Evolutionary conservation across 2,888 invertebrate genomes (phyloP), one percentile per base, ranked within the genome.

Genomic region (Synanthedon myopaeformis): DNA sequence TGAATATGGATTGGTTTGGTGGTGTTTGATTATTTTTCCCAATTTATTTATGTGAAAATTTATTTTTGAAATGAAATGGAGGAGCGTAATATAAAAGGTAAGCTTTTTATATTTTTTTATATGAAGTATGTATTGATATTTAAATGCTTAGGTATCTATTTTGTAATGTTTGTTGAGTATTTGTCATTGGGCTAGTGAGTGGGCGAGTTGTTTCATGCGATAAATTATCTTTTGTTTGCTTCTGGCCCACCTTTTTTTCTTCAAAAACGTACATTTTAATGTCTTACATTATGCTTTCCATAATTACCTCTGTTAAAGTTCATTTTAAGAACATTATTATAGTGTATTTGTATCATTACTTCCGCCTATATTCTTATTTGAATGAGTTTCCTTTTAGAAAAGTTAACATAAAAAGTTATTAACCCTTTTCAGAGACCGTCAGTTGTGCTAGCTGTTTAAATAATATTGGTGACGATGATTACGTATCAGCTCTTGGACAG

Each of bases 401-500:
- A 11, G 45, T 14, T 13, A 14, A 13, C 11, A 13, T 6, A 12
- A 45, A n/a, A 12, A 3, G 13, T 13, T 45, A 45, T 45, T 45
- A 13, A 14, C 4, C 8, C 8, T 23, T 79, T 76, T 0, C 74
- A 86, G 86, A 79, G 58, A 60, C 67, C 63, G 64, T 72, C 57
- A 79, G 72, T 53, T 94, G 94, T 74, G 92, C 93, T 23, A 93
- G 93, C 53, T 94, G 94, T 77, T 81, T 94, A 60, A 94, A 94
- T 72, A 83, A 90, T 52, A 89, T 94, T 45, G 91, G 92, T 13
- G 92, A 92, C 61, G 92, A 93, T 64, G 94, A 95, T 72, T 93
- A 92, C 72, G 91, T 96, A 56, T 92, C 93, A 58, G 95, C 96
- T 11, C 86, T 96, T 59, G 92, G 91, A 59, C 94, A 95, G 74